Base-by-base conservation (phyloP, 2,888 invertebrate species). In the Drosophila mimica region DNA sequence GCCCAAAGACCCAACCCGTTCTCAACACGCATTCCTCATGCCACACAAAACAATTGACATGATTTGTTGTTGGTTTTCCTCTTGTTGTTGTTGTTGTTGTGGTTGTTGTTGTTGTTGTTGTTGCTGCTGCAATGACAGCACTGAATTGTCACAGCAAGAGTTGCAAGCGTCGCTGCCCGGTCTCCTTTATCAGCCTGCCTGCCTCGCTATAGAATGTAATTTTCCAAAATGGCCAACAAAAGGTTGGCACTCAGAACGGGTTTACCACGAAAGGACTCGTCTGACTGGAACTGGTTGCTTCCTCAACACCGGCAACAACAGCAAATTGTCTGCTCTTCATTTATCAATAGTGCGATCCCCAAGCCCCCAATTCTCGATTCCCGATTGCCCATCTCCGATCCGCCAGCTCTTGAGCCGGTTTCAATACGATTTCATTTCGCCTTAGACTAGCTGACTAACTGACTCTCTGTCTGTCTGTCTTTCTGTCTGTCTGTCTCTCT, bases 31-130 rank as follows among this genome's bases (percentile, higher is more conserved):
- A 90, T 91, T 91, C 90, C 83, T 87, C 76, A 70, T 89, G 89
- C 89, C 89, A 83, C 77, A 88, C 90, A 85, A 83, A 86, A 85
- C 90, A 90, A 88, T 90, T 90, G 87, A 90, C 87, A 83, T 86
- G 83, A 88, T 83, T 83, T 87, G 81, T 83, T 69, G 84, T 66
- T 74, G 52, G 79, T 65, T 52, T 36, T 49, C 53, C n/a, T n/a
- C n/a, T n/a, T 83, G 81, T 82, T 63, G 79, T 43, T 64, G 49
- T 31, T 68, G 75, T 48, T 63, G 58, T 31, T 63, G 65, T 79
- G 79, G 81, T 82, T 67, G 78, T 63, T 74, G 52, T 81, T 87
- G 81, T 81, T 67, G 79, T 48, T 64, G 46, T 31, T 70, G 72
- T 48, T 63, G 58, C 31, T 63, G 65, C 43, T 53, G 64, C 67